Conservation (phyloP, 2,797 vertebrate genomes). For the Megalops cyprinoides region DNA sequence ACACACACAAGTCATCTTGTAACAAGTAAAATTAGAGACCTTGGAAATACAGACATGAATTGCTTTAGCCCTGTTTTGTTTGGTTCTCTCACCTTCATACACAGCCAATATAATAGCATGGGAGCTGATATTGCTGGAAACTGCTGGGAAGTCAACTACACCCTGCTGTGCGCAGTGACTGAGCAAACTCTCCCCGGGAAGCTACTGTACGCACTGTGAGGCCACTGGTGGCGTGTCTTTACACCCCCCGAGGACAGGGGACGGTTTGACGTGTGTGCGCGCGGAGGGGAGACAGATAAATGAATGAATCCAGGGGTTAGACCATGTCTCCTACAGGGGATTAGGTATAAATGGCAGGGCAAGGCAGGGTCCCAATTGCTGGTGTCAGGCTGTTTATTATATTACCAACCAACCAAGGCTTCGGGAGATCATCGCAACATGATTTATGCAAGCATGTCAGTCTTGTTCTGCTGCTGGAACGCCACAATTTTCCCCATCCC, state of each 20-base stretch:
- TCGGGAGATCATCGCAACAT: conserved; percentile 37
- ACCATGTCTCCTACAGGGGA: conserved; percentile 29
- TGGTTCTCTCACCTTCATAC: background rate
- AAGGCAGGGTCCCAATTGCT: conserved; percentile 32
- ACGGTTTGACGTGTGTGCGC: conserved; percentile 1
- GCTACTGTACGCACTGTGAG: background rate
- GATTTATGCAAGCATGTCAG: conserved; percentile 37
- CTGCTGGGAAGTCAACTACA: background rate
- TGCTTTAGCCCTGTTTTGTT: background rate
- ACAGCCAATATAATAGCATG: background rate
- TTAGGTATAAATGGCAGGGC: conserved; percentile 29
- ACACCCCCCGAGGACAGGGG: background rate
- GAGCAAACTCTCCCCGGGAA: background rate
- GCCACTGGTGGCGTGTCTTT: background rate
- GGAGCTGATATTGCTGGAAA: background rate
- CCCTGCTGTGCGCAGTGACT: background rate
- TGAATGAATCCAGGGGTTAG: conserved; percentile 24
- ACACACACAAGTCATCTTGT: too few relatives aligned
- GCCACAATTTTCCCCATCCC: conserved; percentile 29
- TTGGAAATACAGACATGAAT: background rate
- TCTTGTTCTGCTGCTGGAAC: conserved; percentile 31
- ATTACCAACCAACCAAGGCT: conserved; percentile 34
- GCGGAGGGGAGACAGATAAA: conserved; percentile 3
- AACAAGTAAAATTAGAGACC: background rate
- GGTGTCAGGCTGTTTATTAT: conserved; percentile 41